Evolutionary conservation across 2,113 vertebrate species (phyloP).

Genomic region (Prionailurus viverrinus): DNA sequence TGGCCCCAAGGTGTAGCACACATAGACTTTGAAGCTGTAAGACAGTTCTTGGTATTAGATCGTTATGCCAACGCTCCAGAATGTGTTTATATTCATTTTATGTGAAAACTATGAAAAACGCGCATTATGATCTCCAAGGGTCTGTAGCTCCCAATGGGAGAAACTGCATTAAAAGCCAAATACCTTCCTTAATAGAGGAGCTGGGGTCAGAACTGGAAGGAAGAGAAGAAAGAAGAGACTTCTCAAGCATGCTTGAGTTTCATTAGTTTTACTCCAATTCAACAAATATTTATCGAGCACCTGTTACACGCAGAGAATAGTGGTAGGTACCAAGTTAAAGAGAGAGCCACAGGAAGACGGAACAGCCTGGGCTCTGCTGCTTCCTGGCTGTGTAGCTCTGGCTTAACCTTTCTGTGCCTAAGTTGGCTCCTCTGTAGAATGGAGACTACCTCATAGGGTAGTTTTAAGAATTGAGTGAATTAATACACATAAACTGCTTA

Average conservation of each 20-base stretch:
- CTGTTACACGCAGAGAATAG: background rate
- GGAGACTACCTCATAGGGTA: background rate
- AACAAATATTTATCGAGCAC: background rate
- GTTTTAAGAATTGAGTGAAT: background rate
- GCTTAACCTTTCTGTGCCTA: background rate
- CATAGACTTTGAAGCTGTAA: background rate
- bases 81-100: background rate
- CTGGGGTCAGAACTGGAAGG: background rate
- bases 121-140: background rate
- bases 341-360: background rate
- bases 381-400: background rate
- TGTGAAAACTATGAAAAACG: background rate
- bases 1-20: background rate
- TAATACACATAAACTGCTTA: background rate
- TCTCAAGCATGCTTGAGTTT: background rate
- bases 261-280: background rate
- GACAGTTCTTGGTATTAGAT: background rate
- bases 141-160: background rate
- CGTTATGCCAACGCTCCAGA: background rate
- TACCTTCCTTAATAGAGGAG: background rate
- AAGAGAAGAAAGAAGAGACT: background rate
- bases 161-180: background rate
- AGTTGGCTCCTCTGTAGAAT: conserved; percentile 32
- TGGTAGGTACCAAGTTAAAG: background rate
- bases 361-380: background rate